A percentile compares a stretch with the other conserved stretches of the same genome.
phyloP scores from a whole-genome alignment of 2,113 vertebrate species.

The Lates calcarifer region DNA sequence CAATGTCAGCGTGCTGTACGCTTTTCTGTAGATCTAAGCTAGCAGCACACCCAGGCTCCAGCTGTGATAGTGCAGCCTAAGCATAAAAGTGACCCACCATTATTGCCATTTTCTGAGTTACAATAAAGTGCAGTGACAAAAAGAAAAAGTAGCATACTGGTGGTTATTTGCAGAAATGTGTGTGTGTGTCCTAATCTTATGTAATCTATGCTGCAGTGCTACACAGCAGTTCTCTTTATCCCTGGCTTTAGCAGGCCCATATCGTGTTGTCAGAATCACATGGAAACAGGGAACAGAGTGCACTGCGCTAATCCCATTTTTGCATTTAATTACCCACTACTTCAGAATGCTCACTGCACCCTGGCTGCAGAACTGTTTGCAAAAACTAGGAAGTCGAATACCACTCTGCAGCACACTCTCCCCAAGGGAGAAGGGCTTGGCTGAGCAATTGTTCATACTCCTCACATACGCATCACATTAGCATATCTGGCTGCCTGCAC shows the following conservation, averaged over 20 bases:
- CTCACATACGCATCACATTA: slow-evolving; percentile 71
- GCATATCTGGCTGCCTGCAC: slow-evolving; percentile 76
- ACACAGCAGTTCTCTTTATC: slow-evolving; percentile 53
- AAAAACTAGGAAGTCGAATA: slow-evolving; percentile 54
- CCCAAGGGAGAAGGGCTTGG: slow-evolving; percentile 69
- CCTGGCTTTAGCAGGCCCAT: slow-evolving; percentile 44
- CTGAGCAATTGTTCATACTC: slow-evolving; percentile 70
- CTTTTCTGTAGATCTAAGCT: slow-evolving; percentile 27
- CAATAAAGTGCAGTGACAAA: slow-evolving; percentile 1
- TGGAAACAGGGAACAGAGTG: slow-evolving; percentile 54
- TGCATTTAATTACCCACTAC: slow-evolving; percentile 73
- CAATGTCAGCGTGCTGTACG: slow-evolving; percentile 25
- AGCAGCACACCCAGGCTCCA: slow-evolving; percentile 20
- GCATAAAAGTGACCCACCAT: slow-evolving; percentile 47
- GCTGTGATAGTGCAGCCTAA: slow-evolving; percentile 44
- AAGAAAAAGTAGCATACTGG: slow-evolving; percentile 13
- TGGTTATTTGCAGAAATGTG: slow-evolving; percentile 56
- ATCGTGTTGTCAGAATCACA: slow-evolving; percentile 60
- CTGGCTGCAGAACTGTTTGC: slow-evolving; percentile 51
- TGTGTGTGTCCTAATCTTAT: slow-evolving; percentile 56
- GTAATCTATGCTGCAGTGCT: slow-evolving; percentile 60
- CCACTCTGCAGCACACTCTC: slow-evolving; percentile 46
- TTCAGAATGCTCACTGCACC: slow-evolving; percentile 52
- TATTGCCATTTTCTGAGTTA: slow-evolving; percentile 24
- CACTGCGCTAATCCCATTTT: slow-evolving; percentile 66